Base-by-base conservation (phyloP, 2,113 vertebrate genomes). In the Lamprologus ornatipinnis region DNA sequence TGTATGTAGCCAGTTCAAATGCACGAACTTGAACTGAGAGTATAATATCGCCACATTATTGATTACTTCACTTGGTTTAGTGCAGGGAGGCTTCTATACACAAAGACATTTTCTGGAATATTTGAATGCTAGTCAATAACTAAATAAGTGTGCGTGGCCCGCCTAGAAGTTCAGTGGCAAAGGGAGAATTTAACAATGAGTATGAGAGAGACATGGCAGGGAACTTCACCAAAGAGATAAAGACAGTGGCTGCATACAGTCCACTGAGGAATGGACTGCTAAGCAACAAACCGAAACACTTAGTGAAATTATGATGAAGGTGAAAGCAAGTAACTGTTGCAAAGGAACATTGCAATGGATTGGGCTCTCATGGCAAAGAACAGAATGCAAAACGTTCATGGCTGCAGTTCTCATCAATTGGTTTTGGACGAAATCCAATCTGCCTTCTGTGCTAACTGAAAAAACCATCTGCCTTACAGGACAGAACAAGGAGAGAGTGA, bases 371-470 rank as follows among this genome's bases (percentile, higher is more conserved):
- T 89, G 88, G 90, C 85, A 17, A 93, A 92, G 26, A 90, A 91
- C 26, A 45, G 15, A 10, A 84, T 89, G 88, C 73, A 70, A 4
- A 94, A 57, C 83, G 83, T 92, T 2, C 87, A 90, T 49, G 92
- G 87, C 4, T 86, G 84, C 58, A 85, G 88, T 31, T 87, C 85
- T 10, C 26, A 89, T 40, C 82, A 94, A 23, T 40, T 92, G 4
- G 91, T 4, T 93, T 94, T 85, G 92, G 86, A 55, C 51, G 53
- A 40, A 90, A 92, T 80, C 68, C 91, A 93, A 90, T 17, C 81
- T 91, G 4, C 85, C 88, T 4, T 91, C 86, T 82, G 80, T 89
- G 3, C 31, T 92, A 7, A 55, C 19, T 57, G 86, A 91, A 11
- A n/a, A 87, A 88, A 31, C 37, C 9, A 9, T 68, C 84, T 14